Base-by-base conservation (phyloP, 2,797 vertebrate genomes). In the Gephyroberyx darwinii region DNA sequence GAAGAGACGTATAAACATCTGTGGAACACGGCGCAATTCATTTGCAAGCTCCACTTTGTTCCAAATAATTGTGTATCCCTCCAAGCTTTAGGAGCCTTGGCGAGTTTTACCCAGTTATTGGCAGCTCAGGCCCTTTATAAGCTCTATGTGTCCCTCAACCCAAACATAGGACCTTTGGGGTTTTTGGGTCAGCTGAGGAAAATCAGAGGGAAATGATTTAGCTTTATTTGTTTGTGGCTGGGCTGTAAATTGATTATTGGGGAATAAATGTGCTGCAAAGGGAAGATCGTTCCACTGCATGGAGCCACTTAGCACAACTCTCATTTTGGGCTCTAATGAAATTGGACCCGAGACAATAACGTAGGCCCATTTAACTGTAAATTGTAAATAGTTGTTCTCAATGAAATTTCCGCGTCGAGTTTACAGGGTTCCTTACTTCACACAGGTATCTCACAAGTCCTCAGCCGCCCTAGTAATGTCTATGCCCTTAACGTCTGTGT, bases 351-450 rank as follows among this genome's bases (percentile, higher is more conserved):
- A 59, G 33, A 74, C 55, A 56, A 35, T 68, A 78, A 66, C n/a
- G 51, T 57, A 47, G 62, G 9, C 5, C 8, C 22, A 5, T 78
- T 66, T 79, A 14, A 75, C 74, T 73, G 68, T 69, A 33, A 70
- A 82, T 78, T 53, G 64, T 67, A 77, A 78, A 82, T 45, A 26
- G 26, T 26, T 26, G 43, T 39, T 4, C 60, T 66, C 57, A 74
- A 84, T 81, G 63, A 81, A 70, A 75, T 74, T 65, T 85, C 74
- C 83, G 79, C 16, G 19, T 67, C 41, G 54, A 53, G 53, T 71
- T 76, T 61, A 56, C 54, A 57, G 35, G 37, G 7, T 53, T 50
- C 31, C 48, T 45, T 35, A 8, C 8, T 68, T 13, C 47, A 26
- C 62, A 62, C 17, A 61, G 10, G 45, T 16, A 8, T 59, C 61